phyloP scores from a whole-genome alignment of 2,797 vertebrate genomes.

The Sciurus vulgaris region DNA sequence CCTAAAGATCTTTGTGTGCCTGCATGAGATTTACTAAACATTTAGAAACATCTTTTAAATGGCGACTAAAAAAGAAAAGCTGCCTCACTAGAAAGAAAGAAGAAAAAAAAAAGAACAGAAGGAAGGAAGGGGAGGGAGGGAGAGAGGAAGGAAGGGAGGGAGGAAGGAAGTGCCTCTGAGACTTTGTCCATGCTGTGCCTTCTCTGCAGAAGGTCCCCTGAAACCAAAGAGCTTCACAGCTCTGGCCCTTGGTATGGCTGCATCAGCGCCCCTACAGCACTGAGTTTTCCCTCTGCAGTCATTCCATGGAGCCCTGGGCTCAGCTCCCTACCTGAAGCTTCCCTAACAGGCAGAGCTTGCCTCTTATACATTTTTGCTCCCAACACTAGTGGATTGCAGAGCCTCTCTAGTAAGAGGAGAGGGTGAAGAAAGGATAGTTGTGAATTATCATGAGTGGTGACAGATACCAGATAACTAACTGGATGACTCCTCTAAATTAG shows the following conservation, averaged over 20 bases:
- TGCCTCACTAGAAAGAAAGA: background rate
- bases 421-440: background rate
- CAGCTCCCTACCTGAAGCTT: background rate
- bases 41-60: background rate
- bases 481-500: background rate
- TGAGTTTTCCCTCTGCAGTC: background rate
- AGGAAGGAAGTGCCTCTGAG: background rate
- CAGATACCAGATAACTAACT: background rate
- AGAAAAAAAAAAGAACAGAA: background rate
- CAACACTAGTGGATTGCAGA: background rate
- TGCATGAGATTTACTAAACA: background rate
- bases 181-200: background rate
- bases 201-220: background rate
- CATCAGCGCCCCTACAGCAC: rapidly evolving
- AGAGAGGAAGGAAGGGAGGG: background rate
- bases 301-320: background rate
- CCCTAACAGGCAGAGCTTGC: background rate
- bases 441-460: background rate
- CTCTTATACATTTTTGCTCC: background rate
- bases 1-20: background rate
- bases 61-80: background rate
- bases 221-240: background rate
- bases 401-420: background rate
- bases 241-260: background rate
- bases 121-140: background rate